phyloP scores from a whole-genome alignment of 1,140 invertebrate species.

The Sminthurinus signatus region DNA sequence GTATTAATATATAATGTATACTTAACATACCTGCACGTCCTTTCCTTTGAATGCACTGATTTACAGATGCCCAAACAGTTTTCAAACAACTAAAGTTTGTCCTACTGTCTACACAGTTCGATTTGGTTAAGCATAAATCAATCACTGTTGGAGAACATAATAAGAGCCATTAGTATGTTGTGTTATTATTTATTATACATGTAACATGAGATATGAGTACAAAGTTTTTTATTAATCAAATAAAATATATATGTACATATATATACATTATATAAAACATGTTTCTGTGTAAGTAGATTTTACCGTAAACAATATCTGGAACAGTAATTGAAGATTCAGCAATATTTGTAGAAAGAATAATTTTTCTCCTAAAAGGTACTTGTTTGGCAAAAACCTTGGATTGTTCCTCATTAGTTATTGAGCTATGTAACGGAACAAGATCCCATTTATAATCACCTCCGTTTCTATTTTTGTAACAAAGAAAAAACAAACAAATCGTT shows the following conservation, averaged over 20 bases:
- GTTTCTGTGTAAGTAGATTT: not conserved
- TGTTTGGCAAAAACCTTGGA: conserved; percentile 57
- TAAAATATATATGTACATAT: too few relatives aligned
- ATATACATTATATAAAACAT: not conserved
- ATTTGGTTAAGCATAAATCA: conserved; percentile 91
- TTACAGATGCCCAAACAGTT: conserved; percentile 78
- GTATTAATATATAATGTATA: too few relatives aligned
- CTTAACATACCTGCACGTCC: too few relatives aligned
- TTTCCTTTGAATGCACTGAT: conserved; percentile 80
- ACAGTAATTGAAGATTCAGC: conserved; percentile 96
- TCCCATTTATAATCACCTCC: conserved; percentile 41
- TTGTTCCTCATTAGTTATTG: conserved; percentile 61
- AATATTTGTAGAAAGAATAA: conserved; percentile 93
- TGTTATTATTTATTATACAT: too few relatives aligned
- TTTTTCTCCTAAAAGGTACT: conserved; percentile 59
- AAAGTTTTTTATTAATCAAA: conserved; percentile 6
- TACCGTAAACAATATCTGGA: conserved; percentile 77
- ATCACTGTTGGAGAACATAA: conserved; percentile 61
- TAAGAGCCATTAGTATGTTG: too few relatives aligned
- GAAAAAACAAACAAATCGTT: conserved; percentile 3
- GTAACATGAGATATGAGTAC: too few relatives aligned
- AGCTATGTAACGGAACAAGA: conserved; percentile 63
- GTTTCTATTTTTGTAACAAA: conserved; percentile 20
- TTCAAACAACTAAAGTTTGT: conserved; percentile 75
- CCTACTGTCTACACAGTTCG: conserved; percentile 60